These are phyloP conservation scores for Catharus bicknelli DNA, from an alignment of 2,113 vertebrate genomes.

Conservation along the genomic window DNA sequence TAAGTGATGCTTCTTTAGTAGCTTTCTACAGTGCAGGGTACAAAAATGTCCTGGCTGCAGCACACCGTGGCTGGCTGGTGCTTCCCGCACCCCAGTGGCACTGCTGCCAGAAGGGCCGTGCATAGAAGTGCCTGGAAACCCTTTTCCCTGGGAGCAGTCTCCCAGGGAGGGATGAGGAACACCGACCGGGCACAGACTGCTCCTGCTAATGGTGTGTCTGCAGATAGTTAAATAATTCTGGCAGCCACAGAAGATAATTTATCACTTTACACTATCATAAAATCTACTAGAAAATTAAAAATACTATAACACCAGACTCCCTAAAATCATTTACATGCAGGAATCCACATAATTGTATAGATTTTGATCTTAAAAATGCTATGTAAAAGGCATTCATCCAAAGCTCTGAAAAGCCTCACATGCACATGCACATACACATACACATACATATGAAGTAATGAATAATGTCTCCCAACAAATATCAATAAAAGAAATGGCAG, in stretches of 20 bases:
- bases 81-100: fast-evolving
- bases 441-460: conserved; percentile 16
- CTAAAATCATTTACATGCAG: conserved; percentile 66
- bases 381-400: conserved; percentile 48
- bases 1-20: background rate
- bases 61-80: fast-evolving
- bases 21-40: background rate
- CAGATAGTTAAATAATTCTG: conserved; percentile 40
- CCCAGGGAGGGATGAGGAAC: background rate
- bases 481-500: background rate
- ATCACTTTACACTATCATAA: conserved; percentile 50
- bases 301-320: conserved; percentile 47
- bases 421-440: background rate
- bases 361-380: conserved; percentile 61
- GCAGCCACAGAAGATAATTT: conserved; percentile 44
- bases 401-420: conserved; percentile 42
- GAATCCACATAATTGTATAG: conserved; percentile 63
- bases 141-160: background rate
- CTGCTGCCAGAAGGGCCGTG: background rate
- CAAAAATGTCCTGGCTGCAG: background rate
- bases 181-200: background rate
- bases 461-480: conserved; percentile 15
- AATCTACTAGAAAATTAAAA: conserved; percentile 68
- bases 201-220: conserved; percentile 19
- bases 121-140: background rate